Evolutionary conservation across 2,113 vertebrate genomes (phyloP).

Genomic region (Hippoglossus stenolepis): DNA sequence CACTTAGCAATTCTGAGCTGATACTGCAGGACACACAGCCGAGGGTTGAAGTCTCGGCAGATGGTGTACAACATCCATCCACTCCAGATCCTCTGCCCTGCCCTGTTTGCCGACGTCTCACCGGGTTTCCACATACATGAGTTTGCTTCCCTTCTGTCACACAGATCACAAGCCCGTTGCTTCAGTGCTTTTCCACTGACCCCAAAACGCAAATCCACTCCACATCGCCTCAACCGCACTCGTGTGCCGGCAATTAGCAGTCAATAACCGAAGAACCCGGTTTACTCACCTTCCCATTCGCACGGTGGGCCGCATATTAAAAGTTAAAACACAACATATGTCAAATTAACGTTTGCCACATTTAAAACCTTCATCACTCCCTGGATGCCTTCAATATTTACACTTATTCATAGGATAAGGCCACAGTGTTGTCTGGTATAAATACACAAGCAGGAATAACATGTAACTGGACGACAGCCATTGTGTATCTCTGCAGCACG

Average conservation of each 20-base stretch:
- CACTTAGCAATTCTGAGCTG: neutral
- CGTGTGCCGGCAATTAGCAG: neutral
- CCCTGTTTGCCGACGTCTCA: neutral
- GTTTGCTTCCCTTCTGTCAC: neutral
- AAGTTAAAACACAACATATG: too few species aligned
- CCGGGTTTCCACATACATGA: constrained; percentile 12
- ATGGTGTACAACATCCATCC: constrained; percentile 29
- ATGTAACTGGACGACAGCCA: neutral
- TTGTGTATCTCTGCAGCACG: neutral
- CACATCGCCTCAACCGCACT: neutral
- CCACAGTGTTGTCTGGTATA: neutral
- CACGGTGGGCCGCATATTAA: too few species aligned
- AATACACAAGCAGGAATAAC: neutral
- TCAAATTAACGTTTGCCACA: neutral
- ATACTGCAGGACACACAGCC: neutral
- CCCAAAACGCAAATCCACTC: neutral
- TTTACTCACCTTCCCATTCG: too few species aligned
- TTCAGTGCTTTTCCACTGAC: neutral
- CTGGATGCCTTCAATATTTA: neutral
- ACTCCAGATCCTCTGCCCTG: constrained; percentile 9
- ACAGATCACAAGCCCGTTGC: neutral
- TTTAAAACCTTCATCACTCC: neutral
- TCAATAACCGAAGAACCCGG: neutral
- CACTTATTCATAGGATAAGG: neutral
- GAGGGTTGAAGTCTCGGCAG: constrained; percentile 13